These are phyloP conservation scores for Platycheirus albimanus DNA, from an alignment of 2,888 invertebrate species.

Conservation along the genomic window DNA sequence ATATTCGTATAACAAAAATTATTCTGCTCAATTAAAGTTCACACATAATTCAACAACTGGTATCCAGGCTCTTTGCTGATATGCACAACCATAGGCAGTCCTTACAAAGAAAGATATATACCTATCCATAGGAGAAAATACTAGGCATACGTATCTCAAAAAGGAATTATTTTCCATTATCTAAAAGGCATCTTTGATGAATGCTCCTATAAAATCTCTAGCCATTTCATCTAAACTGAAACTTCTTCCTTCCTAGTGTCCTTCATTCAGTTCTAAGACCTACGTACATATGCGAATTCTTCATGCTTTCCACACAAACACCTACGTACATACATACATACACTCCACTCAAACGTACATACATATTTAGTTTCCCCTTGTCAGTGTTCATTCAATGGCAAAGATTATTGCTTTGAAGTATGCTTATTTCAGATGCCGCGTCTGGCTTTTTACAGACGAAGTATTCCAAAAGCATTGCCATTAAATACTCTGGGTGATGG, in stretches of 20 bases:
- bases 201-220: too few relatives aligned
- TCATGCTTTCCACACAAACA: neutral
- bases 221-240: too few relatives aligned
- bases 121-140: too few relatives aligned
- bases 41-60: too few relatives aligned
- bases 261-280: neutral
- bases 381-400: constrained; percentile 10
- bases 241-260: neutral
- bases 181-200: too few relatives aligned
- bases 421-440: constrained; percentile 2
- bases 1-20: too few relatives aligned
- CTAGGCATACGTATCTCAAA: too few relatives aligned
- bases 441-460: neutral
- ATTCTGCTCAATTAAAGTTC: too few relatives aligned
- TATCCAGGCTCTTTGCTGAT: too few relatives aligned
- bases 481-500: neutral
- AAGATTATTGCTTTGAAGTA: constrained; percentile 26
- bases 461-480: neutral
- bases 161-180: too few relatives aligned
- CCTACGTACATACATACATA: neutral
- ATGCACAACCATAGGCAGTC: too few relatives aligned
- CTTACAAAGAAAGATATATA: too few relatives aligned
- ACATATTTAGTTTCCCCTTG: neutral
- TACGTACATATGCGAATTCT: neutral
- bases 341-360: neutral